Base-by-base conservation (phyloP, 35 echinoderm and acorn worm species). In the Ptychodera flava region DNA sequence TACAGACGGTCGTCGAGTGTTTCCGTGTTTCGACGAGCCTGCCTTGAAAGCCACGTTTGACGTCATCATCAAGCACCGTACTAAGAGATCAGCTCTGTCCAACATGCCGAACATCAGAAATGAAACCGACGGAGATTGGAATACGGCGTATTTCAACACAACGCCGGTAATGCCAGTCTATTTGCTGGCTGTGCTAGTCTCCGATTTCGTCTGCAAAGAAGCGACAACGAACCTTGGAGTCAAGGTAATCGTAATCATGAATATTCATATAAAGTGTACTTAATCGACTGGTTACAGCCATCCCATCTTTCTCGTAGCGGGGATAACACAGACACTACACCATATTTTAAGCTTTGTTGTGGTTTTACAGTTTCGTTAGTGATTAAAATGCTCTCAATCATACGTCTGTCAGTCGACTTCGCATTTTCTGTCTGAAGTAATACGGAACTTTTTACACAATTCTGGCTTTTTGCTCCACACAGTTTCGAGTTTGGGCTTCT, bases 131-230 rank as follows among this genome's bases (percentile, higher is more conserved):
- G 45, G 45, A 12, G 88, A 82, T 35, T 97, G 95, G 95, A 89
- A 77, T 29, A 83, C 45, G n/a, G 93, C 95, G 6, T 33, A 28
- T 0, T 97, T 91, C 80, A 84, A 93, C 37, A 82, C 84, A 16
- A 91, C 92, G 1, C 95, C 92, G 22, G 86, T 89, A 33, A 97
- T 97, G 95, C 87, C 95, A 0, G 93, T 89, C 0, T 97, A 97
- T 45, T 86, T 97, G 76, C 78, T 97, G 1, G 95, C 95, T 28
- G 93, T 97, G 36, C 89, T 97, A 1, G 95, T 97, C 2, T 88
- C 92, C 15, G 92, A 97, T 38, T 97, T 97, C 36, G 53, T 32
- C 12, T 85, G 85, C 16, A 87, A 86, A 29, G 75, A 89, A 22
- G 77, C 33, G 15, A 80, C 22, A 0, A 97, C 95, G 15, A 81